Conservation (phyloP, 2,888 invertebrate genomes). For the Diachrysia chrysitis region DNA sequence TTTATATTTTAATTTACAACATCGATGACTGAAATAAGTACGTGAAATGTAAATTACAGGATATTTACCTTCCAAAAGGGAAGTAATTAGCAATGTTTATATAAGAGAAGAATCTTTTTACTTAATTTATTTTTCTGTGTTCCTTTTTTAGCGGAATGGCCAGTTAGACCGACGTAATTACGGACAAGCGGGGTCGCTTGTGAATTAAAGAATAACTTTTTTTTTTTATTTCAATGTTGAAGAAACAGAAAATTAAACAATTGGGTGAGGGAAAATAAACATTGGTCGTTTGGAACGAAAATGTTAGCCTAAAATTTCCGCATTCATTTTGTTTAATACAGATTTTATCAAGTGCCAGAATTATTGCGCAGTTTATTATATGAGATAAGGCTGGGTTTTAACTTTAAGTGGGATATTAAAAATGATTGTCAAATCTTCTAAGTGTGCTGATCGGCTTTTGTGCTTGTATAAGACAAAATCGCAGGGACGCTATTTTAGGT, state of each 20-base stretch:
- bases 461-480: not conserved
- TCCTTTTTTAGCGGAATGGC: slow-evolving; percentile 59
- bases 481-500: no score
- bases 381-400: not conserved
- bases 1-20: slow-evolving; percentile 30
- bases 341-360: slow-evolving; percentile 49
- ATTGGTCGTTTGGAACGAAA: slow-evolving; percentile 38
- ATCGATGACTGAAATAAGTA: slow-evolving; percentile 34
- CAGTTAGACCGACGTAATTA: slow-evolving; percentile 64
- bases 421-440: not conserved
- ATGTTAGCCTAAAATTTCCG: slow-evolving; percentile 29
- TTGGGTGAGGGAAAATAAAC: slow-evolving; percentile 56
- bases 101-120: slow-evolving; percentile 63
- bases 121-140: slow-evolving; percentile 62
- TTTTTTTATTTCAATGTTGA: slow-evolving; percentile 40
- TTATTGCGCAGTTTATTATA: slow-evolving; percentile 30
- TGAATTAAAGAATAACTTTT: slow-evolving; percentile 67
- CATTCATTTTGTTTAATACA: slow-evolving; percentile 36
- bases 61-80: slow-evolving; percentile 48
- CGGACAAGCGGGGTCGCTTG: slow-evolving; percentile 53
- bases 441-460: not conserved
- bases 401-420: not conserved
- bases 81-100: slow-evolving; percentile 63
- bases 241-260: slow-evolving; percentile 59
- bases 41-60: slow-evolving; percentile 37